Base-by-base conservation (phyloP, 2,888 invertebrate genomes). In the Oligia fasciuncula region DNA sequence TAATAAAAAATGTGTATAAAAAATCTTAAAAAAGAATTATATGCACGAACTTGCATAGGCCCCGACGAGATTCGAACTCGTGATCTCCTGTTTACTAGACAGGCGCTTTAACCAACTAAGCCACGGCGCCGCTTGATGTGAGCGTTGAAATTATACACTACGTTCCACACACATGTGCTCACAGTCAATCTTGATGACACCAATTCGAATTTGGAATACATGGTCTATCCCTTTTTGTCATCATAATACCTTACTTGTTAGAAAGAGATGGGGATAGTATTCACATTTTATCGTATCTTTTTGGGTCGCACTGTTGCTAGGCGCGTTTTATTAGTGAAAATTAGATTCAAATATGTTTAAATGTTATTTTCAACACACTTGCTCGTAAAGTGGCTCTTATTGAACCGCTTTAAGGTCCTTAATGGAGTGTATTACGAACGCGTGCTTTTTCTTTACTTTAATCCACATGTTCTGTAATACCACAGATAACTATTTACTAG, bases 31-130 rank as follows among this genome's bases (percentile, higher is more conserved):
- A 80, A 79, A 71, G n/a, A 60, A 40, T 19, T 54, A 29, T 73
- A 62, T 71, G 71, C 68, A n/a, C 71, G 29, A 77, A 43, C 35
- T 65, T 9, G 74, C 76, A 77, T 76, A 96, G 96, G 96, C 96
- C 95, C 96, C 96, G 95, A 91, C 95, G 95, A 95, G 96, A 96
- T 96, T 96, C 95, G 96, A 96, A 96, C 96, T 96, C 95, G 90
- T 91, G 95, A 96, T 96, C 96, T 96, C 96, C 96, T 96, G 96
- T 96, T 96, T 96, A 96, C 96, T 96, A 96, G 96, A 96, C 96
- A 96, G 96, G 96, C 96, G 96, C 95, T 95, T 95, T 96, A 95
- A 96, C 95, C 96, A 95, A 95, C 95, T 95, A 95, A 96, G 96
- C 96, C 96, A 96, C 95, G 96, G 95, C 95, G 95, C 96, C 95